Conservation (phyloP, 2,888 invertebrate genomes). For the Epirrhoe tristata region DNA sequence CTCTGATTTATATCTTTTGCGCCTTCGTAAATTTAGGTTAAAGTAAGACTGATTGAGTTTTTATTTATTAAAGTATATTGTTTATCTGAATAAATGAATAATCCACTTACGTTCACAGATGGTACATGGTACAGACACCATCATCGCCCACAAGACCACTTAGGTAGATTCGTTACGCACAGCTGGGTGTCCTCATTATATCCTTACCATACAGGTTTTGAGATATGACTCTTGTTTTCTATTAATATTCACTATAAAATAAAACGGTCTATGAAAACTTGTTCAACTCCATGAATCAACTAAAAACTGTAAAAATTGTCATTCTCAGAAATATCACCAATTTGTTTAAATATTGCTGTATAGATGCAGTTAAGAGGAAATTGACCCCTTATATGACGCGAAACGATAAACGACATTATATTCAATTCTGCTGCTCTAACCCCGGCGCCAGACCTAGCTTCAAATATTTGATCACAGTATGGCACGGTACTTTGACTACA, state of each 20-base stretch:
- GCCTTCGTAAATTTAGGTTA: background rate
- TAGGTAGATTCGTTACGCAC: constrained; percentile 12
- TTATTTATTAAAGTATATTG: background rate
- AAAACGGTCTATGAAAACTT: constrained; percentile 8
- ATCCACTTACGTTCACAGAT: no score
- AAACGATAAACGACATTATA: no score
- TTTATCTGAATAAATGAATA: background rate
- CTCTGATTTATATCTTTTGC: background rate
- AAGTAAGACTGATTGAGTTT: background rate
- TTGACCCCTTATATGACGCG: no score
- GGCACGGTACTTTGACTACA: no score
- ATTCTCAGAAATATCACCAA: no score
- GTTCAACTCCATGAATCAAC: constrained; percentile 4
- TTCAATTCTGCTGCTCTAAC: no score
- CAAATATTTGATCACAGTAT: no score
- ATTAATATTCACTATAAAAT: constrained; percentile 15
- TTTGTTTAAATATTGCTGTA: no score
- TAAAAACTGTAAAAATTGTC: background rate
- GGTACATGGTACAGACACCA: background rate
- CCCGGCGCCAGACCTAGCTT: no score
- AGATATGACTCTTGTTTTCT: constrained; percentile 15
- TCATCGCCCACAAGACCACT: constrained; percentile 15
- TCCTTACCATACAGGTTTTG: constrained; percentile 26
- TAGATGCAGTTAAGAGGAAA: no score
- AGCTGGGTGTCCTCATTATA: constrained; percentile 22